These are phyloP conservation scores for Ariopsis seemanni DNA, from an alignment of 2,113 vertebrate species.

Conservation along the genomic window DNA sequence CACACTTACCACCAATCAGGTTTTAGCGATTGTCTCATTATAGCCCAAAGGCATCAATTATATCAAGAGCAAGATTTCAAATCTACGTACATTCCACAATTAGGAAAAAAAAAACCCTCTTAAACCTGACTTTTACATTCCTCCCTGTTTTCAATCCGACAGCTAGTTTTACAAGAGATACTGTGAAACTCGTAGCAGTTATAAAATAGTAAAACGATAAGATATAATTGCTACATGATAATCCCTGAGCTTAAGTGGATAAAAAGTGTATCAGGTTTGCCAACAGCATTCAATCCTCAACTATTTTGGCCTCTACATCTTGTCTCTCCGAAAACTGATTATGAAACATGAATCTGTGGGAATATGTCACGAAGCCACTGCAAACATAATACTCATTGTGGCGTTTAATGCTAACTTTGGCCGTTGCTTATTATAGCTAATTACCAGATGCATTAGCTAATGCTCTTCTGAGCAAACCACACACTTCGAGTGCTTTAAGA, in stretches of 20 bases:
- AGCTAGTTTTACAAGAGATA: neutral
- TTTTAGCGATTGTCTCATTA: neutral
- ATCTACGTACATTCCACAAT: neutral
- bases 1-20: neutral
- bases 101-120: neutral
- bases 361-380: constrained; percentile 14
- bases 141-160: neutral
- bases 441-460: constrained; percentile 31
- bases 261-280: neutral
- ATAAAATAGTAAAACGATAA: neutral
- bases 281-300: neutral
- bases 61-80: neutral
- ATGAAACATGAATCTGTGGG: constrained; percentile 13
- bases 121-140: neutral
- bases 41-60: neutral
- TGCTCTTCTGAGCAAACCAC: constrained; percentile 27
- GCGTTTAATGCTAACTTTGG: constrained; percentile 8
- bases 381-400: neutral
- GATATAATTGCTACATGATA: constrained; percentile 1
- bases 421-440: constrained; percentile 23
- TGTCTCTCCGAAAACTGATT: neutral
- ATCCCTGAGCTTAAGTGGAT: neutral
- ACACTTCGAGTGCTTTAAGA: constrained; percentile 21
- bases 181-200: neutral
- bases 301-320: neutral